These are phyloP conservation scores for Catharus fuscescens DNA, from an alignment of 2,113 vertebrate species.

Conservation along the genomic window DNA sequence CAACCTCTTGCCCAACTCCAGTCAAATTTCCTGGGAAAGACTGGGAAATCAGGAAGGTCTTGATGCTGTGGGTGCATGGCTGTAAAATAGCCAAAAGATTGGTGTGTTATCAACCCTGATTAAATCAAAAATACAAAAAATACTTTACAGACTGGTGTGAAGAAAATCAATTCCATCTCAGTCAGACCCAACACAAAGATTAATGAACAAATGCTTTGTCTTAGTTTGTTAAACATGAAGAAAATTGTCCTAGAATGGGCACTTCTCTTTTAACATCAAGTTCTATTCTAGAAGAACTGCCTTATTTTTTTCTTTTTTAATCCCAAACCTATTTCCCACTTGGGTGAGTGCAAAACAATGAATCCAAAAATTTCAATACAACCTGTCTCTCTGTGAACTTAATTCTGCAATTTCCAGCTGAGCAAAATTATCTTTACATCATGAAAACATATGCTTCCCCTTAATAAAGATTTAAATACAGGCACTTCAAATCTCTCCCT, in stretches of 20 bases:
- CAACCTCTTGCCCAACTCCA: not conserved
- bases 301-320: not conserved
- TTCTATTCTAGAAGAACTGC: not conserved
- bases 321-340: not conserved
- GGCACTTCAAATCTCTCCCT: not conserved
- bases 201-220: conserved; percentile 31
- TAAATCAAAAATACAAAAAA: not conserved
- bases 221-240: not conserved
- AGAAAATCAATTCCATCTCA: not conserved
- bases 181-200: not conserved
- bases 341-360: not conserved
- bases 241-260: not conserved
- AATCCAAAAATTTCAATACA: not conserved
- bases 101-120: not conserved
- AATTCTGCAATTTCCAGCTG: conserved; percentile 25
- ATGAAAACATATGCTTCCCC: not conserved
- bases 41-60: not conserved
- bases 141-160: not conserved
- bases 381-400: not conserved
- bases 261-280: not conserved
- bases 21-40: not conserved
- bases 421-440: conserved; percentile 16
- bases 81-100: not conserved
- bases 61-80: fast-evolving
- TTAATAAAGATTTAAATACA: conserved; percentile 35